Evolutionary conservation across 2,113 vertebrate species (phyloP).

Genomic region (Petaurus breviceps): DNA sequence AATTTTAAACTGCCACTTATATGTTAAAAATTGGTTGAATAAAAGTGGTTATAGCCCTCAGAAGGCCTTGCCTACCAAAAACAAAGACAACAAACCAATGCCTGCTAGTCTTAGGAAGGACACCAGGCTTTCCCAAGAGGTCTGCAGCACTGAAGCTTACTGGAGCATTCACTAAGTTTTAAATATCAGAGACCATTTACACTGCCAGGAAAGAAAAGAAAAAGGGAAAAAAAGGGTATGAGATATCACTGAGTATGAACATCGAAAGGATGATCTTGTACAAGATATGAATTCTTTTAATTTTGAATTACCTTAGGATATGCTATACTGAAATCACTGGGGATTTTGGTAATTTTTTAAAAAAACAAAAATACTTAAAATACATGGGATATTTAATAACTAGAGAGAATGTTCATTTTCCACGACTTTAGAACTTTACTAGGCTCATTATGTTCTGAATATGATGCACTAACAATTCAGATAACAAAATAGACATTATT

Average conservation of each 20-base stretch:
- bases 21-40: background rate
- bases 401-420: background rate
- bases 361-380: background rate
- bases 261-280: background rate
- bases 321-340: background rate
- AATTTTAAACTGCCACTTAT: constrained; percentile 26
- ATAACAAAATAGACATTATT: background rate
- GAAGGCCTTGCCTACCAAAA: background rate
- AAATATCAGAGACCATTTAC: background rate
- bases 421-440: background rate
- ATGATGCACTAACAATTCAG: background rate
- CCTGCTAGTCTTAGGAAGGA: background rate
- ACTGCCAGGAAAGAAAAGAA: background rate
- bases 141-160: background rate
- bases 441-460: background rate
- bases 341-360: background rate
- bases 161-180: background rate
- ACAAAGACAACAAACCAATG: background rate
- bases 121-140: background rate
- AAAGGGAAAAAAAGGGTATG: background rate
- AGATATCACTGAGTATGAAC: background rate
- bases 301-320: background rate
- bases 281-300: background rate
- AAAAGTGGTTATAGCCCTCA: background rate
- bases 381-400: background rate